A percentile compares a stretch with the other conserved stretches of the same genome.
Conservation (phyloP, 2,797 vertebrate species). For the Graptemys geographica region DNA sequence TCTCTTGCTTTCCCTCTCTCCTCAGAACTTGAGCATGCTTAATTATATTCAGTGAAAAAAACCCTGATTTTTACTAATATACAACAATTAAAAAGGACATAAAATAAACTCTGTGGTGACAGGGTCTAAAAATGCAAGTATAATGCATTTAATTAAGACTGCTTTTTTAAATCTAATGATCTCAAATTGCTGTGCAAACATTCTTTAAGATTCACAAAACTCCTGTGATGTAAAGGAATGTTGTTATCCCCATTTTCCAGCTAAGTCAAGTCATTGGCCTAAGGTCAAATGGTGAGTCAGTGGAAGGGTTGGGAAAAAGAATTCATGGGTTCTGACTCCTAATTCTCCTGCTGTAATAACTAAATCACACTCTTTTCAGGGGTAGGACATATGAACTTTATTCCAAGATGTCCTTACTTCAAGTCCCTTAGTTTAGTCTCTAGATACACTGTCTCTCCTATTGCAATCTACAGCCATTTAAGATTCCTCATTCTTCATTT, state of each 20-base stretch:
- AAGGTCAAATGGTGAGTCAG: not conserved
- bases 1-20: not conserved
- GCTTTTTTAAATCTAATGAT: not conserved
- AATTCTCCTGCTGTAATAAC: not conserved
- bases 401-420: not conserved
- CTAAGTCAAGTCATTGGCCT: not conserved
- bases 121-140: fast-evolving
- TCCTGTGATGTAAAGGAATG: not conserved
- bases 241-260: not conserved
- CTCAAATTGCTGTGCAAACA: not conserved
- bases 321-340: not conserved
- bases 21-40: fast-evolving
- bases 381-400: not conserved
- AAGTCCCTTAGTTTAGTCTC: not conserved
- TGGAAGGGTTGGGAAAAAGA: not conserved
- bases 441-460: not conserved
- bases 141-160: not conserved
- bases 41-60: not conserved
- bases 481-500: not conserved
- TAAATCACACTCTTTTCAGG: not conserved
- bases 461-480: not conserved
- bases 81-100: not conserved
- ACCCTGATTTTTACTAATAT: fast-evolving
- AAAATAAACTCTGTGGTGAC: fast-evolving
- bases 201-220: not conserved